phyloP scores from a whole-genome alignment of 2,888 invertebrate species.

The Zeuzera pyrina region DNA sequence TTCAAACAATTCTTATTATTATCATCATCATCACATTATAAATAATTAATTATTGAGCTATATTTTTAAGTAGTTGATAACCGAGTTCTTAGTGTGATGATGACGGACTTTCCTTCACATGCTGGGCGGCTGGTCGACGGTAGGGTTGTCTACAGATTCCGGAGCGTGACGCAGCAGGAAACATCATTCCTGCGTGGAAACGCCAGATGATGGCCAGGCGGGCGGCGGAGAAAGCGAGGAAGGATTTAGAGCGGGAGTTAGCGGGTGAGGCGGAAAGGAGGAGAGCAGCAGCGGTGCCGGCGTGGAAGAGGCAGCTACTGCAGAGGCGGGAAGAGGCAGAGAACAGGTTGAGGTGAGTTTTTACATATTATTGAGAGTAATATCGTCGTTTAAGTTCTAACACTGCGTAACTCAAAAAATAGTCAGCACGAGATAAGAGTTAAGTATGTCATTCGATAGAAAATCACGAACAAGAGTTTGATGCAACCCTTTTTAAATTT shows the following conservation, averaged over 20 bases:
- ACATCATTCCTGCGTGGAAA: conserved; percentile 95
- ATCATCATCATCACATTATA: too few species aligned
- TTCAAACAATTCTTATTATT: too few species aligned
- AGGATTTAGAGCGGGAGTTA: conserved; percentile 90
- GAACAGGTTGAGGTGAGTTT: conserved; percentile 79
- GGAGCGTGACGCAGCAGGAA: conserved; percentile 89
- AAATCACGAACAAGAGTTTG: too few species aligned
- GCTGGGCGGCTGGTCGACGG: conserved; percentile 55
- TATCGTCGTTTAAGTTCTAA: background rate
- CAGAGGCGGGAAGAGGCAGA: conserved; percentile 86
- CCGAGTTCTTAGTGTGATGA: too few species aligned
- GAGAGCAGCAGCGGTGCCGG: conserved; percentile 89
- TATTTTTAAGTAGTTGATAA: too few species aligned
- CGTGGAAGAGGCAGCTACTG: conserved; percentile 93
- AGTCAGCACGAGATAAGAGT: too few species aligned
- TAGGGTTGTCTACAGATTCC: conserved; percentile 82
- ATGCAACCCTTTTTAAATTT: too few species aligned
- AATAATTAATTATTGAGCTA: too few species aligned
- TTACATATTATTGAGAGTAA: background rate
- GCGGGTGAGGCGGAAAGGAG: conserved; percentile 88
- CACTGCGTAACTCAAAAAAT: too few species aligned
- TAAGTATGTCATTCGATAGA: too few species aligned
- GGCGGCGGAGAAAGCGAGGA: conserved; percentile 93
- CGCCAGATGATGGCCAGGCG: conserved; percentile 95
- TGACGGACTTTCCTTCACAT: too few species aligned